Evolutionary conservation across 2,888 invertebrate species (phyloP).

Genomic region (Pseudanteris insignis): DNA sequence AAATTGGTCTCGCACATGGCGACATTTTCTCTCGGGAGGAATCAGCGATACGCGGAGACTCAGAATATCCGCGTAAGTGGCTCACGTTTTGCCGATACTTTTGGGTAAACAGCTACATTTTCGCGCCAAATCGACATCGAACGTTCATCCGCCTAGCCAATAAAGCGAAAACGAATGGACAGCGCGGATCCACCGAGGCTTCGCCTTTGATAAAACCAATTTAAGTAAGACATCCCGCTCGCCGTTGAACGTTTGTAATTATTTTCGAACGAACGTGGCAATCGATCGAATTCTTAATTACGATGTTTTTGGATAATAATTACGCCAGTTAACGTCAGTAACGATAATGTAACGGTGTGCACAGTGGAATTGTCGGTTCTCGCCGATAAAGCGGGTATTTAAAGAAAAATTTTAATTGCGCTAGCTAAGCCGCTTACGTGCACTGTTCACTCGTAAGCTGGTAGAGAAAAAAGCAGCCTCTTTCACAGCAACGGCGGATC

Average conservation of each 20-base stretch:
- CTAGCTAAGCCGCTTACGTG: conserved; percentile 61
- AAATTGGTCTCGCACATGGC: conserved; percentile 62
- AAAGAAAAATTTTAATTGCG: conserved; percentile 65
- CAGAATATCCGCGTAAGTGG: conserved; percentile 52
- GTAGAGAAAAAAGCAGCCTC: conserved; percentile 51
- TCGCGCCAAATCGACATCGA: conserved; percentile 32
- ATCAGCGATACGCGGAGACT: conserved; percentile 46
- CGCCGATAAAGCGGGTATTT: conserved; percentile 54
- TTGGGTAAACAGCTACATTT: conserved; percentile 38
- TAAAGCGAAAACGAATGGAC: conserved; percentile 4
- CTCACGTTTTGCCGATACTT: conserved; percentile 55
- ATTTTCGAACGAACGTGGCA: conserved; percentile 3
- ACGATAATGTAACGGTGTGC: conserved; percentile 36
- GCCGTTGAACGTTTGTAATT: conserved; percentile 1
- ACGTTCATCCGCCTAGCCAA: conserved; percentile 35
- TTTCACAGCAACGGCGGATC: conserved; percentile 15
- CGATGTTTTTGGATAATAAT: conserved; percentile 27
- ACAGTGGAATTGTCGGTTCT: conserved; percentile 27
- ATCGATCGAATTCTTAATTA: conserved; percentile 28
- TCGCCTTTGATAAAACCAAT: background rate
- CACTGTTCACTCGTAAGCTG: conserved; percentile 52
- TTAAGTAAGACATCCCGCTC: too few species aligned
- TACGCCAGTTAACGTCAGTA: conserved; percentile 8
- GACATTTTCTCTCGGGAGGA: conserved; percentile 58
- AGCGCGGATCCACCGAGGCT: background rate